Percentiles rank a stretch among this genome's conserved stretches.
Conservation (phyloP, 53 echinoderm and acorn worm genomes). For the Antedon mediterranea region DNA sequence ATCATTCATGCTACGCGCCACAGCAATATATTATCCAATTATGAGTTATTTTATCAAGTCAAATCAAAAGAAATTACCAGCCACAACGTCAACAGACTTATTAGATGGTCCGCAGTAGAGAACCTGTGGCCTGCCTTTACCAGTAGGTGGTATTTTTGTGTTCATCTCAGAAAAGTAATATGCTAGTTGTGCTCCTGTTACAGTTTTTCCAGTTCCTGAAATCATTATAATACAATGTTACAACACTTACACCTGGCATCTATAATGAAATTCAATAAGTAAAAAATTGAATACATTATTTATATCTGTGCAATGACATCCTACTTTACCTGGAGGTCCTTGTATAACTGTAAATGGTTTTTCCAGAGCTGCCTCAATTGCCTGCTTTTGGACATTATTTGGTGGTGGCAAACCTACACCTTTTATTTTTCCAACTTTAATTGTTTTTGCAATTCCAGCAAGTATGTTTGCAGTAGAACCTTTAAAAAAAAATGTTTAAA, state of each 20-base stretch:
- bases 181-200: constrained; percentile 59
- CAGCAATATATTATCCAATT: too few species aligned
- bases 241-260: too few species aligned
- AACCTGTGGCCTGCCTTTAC: constrained; percentile 29
- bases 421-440: neutral
- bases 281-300: too few species aligned
- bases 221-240: too few species aligned
- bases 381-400: constrained; percentile 42
- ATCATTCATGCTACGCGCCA: too few species aligned
- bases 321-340: constrained; percentile 97
- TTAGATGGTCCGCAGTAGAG: too few species aligned
- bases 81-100: constrained; percentile 78
- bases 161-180: constrained; percentile 43
- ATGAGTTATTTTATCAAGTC: too few species aligned
- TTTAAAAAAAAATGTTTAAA: too few species aligned
- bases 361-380: constrained; percentile 37
- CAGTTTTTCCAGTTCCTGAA: constrained; percentile 72
- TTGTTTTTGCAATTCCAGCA: constrained; percentile 13
- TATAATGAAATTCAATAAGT: too few species aligned
- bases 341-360: constrained; percentile 81
- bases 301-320: too few species aligned
- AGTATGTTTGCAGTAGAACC: constrained; percentile 17
- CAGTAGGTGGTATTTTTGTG: constrained; percentile 12
- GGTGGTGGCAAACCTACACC: constrained; percentile 19
- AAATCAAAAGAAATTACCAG: too few species aligned